Evolutionary conservation across 2,797 vertebrate species (phyloP).

Genomic region (Octomys mimax): DNA sequence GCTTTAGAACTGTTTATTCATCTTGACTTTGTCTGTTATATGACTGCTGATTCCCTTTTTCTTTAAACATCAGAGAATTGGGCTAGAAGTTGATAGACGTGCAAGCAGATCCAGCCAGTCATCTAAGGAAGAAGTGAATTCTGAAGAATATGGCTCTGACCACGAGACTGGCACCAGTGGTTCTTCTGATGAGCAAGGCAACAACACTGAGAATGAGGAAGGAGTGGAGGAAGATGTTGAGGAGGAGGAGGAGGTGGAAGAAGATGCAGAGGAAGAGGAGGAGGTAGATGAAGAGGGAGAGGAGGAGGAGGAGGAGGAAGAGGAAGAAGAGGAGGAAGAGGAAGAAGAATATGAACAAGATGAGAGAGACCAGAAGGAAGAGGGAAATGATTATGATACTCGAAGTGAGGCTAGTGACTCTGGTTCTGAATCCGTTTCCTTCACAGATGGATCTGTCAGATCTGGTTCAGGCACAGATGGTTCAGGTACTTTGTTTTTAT

Average conservation of each 20-base stretch:
- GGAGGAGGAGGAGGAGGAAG: conserved; percentile 91
- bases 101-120: conserved; percentile 93
- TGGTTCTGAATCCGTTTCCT: conserved; percentile 96
- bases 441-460: conserved; percentile 95
- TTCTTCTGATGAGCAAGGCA: conserved; percentile 92
- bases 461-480: conserved; percentile 95
- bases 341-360: conserved; percentile 95
- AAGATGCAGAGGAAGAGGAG: conserved; percentile 92
- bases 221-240: conserved; percentile 91
- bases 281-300: conserved; percentile 92
- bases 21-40: conserved; percentile 82
- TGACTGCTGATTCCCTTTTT: conserved; percentile 89
- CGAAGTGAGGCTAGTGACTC: conserved; percentile 98
- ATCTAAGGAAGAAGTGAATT: conserved; percentile 94
- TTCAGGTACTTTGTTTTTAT: conserved; percentile 91
- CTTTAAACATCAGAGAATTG: conserved; percentile 92
- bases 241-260: conserved; percentile 91
- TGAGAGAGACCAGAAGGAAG: conserved; percentile 95
- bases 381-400: conserved; percentile 97
- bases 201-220: conserved; percentile 92
- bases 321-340: conserved; percentile 91
- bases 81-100: conserved; percentile 91
- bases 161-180: conserved; percentile 92
- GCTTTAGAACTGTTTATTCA: conserved; percentile 85
- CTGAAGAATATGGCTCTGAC: conserved; percentile 95